Percentiles rank a stretch among this genome's conserved stretches.
These are phyloP conservation scores for Microctonus hyperodae DNA, from an alignment of 2,888 invertebrate species.

Conservation along the genomic window DNA sequence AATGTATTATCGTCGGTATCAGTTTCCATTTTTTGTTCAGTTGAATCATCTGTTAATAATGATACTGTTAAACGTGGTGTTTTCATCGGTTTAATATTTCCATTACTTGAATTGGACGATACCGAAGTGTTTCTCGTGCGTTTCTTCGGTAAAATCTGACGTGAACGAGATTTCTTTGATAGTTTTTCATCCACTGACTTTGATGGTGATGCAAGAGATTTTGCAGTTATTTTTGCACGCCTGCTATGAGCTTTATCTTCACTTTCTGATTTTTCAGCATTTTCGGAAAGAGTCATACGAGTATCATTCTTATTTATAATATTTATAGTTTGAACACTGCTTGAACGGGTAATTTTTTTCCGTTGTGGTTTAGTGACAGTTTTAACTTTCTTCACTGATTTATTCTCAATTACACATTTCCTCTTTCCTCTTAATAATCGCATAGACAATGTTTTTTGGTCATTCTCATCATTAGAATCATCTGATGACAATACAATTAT, in stretches of 20 bases:
- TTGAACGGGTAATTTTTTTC: background rate
- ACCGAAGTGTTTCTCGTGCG: background rate
- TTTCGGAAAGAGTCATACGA: background rate
- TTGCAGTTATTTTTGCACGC: background rate
- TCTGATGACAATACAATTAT: conserved; percentile 41
- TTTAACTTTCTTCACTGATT: conserved; percentile 22
- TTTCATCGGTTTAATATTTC: background rate
- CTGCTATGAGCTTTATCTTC: background rate
- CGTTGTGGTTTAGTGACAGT: background rate
- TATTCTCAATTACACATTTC: conserved; percentile 28
- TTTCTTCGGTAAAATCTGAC: background rate
- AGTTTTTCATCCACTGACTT: background rate
- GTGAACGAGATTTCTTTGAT: background rate
- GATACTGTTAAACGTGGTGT: background rate
- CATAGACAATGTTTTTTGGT: background rate
- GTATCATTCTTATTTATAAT: background rate
- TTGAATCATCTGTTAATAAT: background rate
- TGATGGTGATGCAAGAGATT: background rate
- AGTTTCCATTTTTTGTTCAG: background rate
- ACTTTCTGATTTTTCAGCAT: conserved; percentile 6
- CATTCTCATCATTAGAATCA: conserved; percentile 22
- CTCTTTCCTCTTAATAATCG: conserved; percentile 27
- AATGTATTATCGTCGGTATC: conserved; percentile 32
- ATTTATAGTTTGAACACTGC: conserved; percentile 11
- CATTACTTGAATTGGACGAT: background rate